Evolutionary conservation across 92 coral and sea anemone species (phyloP).

Genomic region (Anthopleura xanthogrammica): DNA sequence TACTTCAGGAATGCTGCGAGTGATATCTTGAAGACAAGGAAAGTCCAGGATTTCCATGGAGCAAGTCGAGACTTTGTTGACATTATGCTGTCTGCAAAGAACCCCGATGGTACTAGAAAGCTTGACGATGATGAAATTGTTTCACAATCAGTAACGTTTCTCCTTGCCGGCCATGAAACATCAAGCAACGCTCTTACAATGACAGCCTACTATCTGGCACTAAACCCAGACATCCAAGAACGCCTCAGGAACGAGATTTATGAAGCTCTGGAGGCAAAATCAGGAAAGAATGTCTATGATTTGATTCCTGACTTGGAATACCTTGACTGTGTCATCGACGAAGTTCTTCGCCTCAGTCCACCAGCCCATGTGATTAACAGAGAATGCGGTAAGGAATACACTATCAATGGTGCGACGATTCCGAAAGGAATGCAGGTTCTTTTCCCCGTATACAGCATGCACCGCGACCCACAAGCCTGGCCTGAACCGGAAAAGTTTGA

Average conservation of each 20-base stretch:
- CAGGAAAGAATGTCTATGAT: constrained; percentile 52
- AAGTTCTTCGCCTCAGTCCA: constrained; percentile 57
- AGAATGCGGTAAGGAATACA: constrained; percentile 42
- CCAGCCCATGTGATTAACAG: constrained; percentile 47
- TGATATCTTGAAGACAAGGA: constrained; percentile 15
- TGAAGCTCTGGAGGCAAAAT: constrained; percentile 37
- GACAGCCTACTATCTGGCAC: constrained; percentile 53
- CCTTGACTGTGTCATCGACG: constrained; percentile 66
- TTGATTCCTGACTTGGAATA: constrained; percentile 64
- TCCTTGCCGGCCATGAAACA: constrained; percentile 50
- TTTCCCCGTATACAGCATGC: constrained; percentile 53
- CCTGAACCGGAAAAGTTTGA: constrained; percentile 62
- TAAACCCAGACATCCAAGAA: constrained; percentile 57
- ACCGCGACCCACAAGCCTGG: constrained; percentile 71
- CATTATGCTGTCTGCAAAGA: constrained; percentile 35
- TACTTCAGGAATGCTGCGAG: neutral
- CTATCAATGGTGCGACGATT: constrained; percentile 31
- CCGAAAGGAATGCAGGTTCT: constrained; percentile 54
- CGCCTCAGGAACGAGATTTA: constrained; percentile 37
- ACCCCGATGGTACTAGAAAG: constrained; percentile 34
- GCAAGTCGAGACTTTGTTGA: constrained; percentile 26
- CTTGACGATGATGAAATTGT: constrained; percentile 45
- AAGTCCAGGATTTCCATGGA: constrained; percentile 3
- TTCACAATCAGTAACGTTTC: constrained; percentile 42
- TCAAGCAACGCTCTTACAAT: constrained; percentile 53